Evolutionary conservation across 2,113 vertebrate genomes (phyloP).

Genomic region (Dromiciops gliroides): DNA sequence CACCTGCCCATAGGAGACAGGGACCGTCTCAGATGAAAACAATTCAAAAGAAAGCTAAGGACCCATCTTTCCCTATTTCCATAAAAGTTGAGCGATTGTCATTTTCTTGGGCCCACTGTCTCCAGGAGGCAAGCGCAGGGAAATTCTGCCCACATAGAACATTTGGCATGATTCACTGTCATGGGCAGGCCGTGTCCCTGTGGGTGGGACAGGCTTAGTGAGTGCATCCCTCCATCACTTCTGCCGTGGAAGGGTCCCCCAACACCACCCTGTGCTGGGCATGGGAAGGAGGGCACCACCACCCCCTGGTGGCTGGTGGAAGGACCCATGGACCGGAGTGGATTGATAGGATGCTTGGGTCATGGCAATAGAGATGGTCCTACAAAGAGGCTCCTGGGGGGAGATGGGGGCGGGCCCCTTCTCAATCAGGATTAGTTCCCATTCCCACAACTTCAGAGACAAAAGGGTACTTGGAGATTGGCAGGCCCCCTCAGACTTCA

Average conservation of each 20-base stretch:
- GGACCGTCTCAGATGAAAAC: constrained; percentile 47
- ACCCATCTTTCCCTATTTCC: constrained; percentile 58
- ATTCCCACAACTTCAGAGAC: no score
- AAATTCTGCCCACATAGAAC: constrained; percentile 67
- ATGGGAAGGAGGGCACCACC: constrained; percentile 18
- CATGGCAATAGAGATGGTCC: not conserved
- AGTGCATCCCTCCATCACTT: constrained; percentile 57
- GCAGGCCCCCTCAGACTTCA: not conserved
- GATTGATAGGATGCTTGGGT: constrained; percentile 66
- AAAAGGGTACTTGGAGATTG: not conserved
- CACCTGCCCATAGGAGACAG: not conserved
- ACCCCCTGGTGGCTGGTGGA: not conserved
- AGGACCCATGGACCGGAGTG: no score
- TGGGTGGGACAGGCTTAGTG: constrained; percentile 69
- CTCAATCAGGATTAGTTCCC: not conserved
- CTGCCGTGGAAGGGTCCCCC: constrained; percentile 58
- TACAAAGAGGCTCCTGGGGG: not conserved
- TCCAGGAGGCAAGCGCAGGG: constrained; percentile 50
- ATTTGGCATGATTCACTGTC: constrained; percentile 72
- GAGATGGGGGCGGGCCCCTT: not conserved
- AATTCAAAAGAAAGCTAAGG: constrained; percentile 46
- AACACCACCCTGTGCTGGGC: constrained; percentile 72
- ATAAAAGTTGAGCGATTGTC: constrained; percentile 29
- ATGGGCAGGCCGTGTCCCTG: constrained; percentile 72
- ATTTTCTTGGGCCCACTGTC: constrained; percentile 65